Percentiles rank a stretch among this genome's conserved stretches.
Evolutionary conservation across 2,113 vertebrate genomes (phyloP).

Genomic region (Arvicanthis niloticus): DNA sequence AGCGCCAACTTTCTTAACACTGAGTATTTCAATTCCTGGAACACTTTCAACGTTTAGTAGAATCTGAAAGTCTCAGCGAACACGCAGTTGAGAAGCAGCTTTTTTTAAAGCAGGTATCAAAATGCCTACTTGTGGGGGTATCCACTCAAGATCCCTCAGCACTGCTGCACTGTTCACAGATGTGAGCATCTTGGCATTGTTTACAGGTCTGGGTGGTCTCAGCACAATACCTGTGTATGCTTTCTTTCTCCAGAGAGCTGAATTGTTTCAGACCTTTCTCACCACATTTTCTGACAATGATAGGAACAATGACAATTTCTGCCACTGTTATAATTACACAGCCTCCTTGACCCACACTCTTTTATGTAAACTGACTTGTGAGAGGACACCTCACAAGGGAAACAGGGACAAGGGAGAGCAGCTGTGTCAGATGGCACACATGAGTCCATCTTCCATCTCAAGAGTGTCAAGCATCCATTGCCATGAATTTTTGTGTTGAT

Average conservation of each 20-base stretch:
- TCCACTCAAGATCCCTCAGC: neutral
- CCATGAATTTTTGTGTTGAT: neutral
- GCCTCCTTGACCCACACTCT: neutral
- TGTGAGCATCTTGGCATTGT: neutral
- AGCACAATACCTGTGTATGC: neutral
- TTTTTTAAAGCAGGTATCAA: conserved; percentile 53
- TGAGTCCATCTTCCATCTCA: conserved; percentile 11
- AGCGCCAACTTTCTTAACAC: conserved; percentile 35
- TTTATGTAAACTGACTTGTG: neutral
- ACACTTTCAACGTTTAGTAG: conserved; percentile 56
- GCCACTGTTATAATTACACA: neutral
- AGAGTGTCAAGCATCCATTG: neutral
- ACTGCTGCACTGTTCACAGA: too few species aligned
- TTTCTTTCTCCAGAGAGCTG: neutral
- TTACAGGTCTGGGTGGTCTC: neutral
- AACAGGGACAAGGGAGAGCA: neutral
- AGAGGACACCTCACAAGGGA: neutral
- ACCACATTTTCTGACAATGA: neutral
- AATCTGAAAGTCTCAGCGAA: neutral
- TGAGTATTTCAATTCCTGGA: conserved; percentile 65
- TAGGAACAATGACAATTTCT: neutral
- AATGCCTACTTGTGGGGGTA: neutral
- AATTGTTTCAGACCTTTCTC: neutral
- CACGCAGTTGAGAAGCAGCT: conserved; percentile 24
- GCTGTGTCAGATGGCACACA: neutral